Percentiles rank a stretch among this genome's conserved stretches.
Conservation (phyloP, 2,888 invertebrate genomes). For the Amblyteles armatorius region DNA sequence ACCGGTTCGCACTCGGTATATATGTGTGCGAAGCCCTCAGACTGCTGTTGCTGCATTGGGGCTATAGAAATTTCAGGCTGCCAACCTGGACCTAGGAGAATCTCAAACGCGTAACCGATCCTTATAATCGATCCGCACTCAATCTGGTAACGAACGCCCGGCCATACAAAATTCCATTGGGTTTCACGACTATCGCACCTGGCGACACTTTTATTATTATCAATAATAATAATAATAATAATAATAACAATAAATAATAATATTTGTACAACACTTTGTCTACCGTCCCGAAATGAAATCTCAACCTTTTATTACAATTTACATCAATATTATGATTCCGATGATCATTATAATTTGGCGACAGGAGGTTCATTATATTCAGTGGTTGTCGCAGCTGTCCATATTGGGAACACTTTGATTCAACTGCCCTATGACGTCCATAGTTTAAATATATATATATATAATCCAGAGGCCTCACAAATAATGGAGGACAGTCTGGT, state of each 20-base stretch:
- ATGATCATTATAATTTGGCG: neutral
- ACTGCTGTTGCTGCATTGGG: slow-evolving; percentile 12
- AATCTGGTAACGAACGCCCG: slow-evolving; percentile 7
- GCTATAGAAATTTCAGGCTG: slow-evolving; percentile 23
- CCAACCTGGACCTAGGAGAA: slow-evolving; percentile 47
- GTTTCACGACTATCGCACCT: neutral
- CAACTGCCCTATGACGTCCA: neutral
- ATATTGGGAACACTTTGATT: slow-evolving; percentile 1
- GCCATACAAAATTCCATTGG: slow-evolving; percentile 18
- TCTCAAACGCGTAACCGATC: slow-evolving; percentile 47
- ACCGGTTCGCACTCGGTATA: slow-evolving; percentile 10
- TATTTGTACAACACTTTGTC: neutral
- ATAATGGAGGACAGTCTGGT: neutral
- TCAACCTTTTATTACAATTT: neutral
- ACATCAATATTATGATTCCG: neutral
- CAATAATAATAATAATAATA: neutral
- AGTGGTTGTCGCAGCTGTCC: neutral
- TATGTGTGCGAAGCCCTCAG: slow-evolving; percentile 17
- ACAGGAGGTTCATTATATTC: slow-evolving; percentile 1
- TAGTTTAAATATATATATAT: neutral
- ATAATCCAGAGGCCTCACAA: neutral
- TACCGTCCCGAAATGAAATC: neutral
- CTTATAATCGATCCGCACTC: slow-evolving; percentile 15
- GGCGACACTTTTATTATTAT: neutral
- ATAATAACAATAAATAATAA: neutral